Evolutionary conservation across 2,113 vertebrate species (phyloP), one percentile per base, ranked within the genome.

Genomic region (Notarius lentiginosus): DNA sequence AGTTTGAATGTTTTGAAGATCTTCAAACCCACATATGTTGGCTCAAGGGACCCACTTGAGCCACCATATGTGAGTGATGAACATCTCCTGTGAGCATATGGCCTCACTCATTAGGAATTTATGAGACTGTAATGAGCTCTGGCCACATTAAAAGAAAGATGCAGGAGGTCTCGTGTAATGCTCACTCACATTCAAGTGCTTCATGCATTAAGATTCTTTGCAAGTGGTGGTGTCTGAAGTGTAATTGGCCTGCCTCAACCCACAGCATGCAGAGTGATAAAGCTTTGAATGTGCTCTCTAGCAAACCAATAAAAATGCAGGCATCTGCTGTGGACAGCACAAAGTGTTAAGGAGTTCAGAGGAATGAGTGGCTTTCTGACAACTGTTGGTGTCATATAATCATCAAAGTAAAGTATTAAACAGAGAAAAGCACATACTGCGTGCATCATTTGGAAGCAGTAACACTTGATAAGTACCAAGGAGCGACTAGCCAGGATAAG

Each of bases 41-140:
- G 55, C 77, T 34, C 77, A 34, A 60, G 77, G 55, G 27, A 58
- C 27, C 17, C 77, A 20, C 77, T 80, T 58, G 55, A 80, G 55
- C 27, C 55, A 22, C 77, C 27, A 58, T 80, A 60, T 80, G 77
- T 80, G 77, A 58, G 77, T 20, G 17, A 58, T 60, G 77, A 80
- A 80, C 77, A 34, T 58, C 55, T 79, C 77, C 53, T 20, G n/a
- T 80, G 27, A 80, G 55, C 55, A 58, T 80, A 80, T 80, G 77
- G 77, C 55, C 55, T 34, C 77, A 20, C 55, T 60, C 55, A 58
- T 80, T 80, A 60, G 77, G 17, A 58, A 80, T 80, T 80, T 34
- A 80, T 60, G 22, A 80, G 77, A 17, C 55, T 80, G n/a, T 60
- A 80, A 80, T 80, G 55, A 80, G 17, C 55, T 34, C 7, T 0